Evolutionary conservation across 30 jellyfish, hydroid and myxozoan genomes (phyloP).

Genomic region (Aurelia aurita complex sp. Pacific): DNA sequence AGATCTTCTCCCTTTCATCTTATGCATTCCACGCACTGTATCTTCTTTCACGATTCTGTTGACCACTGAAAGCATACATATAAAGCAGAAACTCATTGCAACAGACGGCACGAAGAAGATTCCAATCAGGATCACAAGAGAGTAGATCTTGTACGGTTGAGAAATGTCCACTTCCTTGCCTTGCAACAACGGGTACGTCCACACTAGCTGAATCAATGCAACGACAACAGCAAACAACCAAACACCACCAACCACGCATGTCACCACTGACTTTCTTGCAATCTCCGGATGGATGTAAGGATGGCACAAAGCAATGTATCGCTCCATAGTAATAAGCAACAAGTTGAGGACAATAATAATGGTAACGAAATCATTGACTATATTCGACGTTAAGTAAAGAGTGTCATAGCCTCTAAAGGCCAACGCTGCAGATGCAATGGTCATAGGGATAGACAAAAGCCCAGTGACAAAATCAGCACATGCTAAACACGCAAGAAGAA

Average conservation of each 20-base stretch:
- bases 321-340: constrained; percentile 47
- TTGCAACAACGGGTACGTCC: constrained; percentile 47
- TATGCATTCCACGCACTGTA: constrained; percentile 36
- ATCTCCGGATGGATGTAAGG: constrained; percentile 53
- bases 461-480: constrained; percentile 72
- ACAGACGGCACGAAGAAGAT: constrained; percentile 66
- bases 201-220: constrained; percentile 41
- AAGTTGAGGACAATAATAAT: constrained; percentile 37
- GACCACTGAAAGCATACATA: constrained; percentile 49
- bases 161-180: constrained; percentile 22
- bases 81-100: constrained; percentile 46
- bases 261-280: constrained; percentile 14
- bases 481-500: constrained; percentile 31
- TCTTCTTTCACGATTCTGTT: constrained; percentile 41
- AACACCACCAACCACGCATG: constrained; percentile 12
- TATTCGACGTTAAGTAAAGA: constrained; percentile 47
- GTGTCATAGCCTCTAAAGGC: constrained; percentile 15
- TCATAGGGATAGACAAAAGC: constrained; percentile 37
- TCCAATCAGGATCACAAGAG: background rate
- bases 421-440: constrained; percentile 45
- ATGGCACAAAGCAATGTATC: constrained; percentile 63
- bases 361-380: constrained; percentile 48
- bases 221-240: constrained; percentile 30
- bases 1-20: constrained; percentile 7
- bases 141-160: constrained; percentile 22